These are phyloP conservation scores for Apostichopus japonicus DNA, from an alignment of 35 echinoderm and acorn worm species.

Conservation along the genomic window DNA sequence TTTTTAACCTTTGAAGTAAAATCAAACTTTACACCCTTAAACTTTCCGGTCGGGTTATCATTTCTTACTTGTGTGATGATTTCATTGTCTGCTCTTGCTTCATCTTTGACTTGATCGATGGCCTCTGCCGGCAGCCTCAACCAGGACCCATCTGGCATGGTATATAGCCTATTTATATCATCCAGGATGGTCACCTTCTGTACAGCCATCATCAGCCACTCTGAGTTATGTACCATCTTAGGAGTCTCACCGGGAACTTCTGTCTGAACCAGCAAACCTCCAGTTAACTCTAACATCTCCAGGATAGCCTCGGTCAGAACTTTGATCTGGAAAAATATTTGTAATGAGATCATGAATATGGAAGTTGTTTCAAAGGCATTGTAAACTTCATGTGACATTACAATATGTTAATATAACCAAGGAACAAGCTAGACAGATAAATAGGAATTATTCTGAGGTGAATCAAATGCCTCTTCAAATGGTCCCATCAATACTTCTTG, in stretches of 20 bases:
- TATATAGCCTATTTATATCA: slow-evolving; percentile 40
- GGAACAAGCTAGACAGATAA: no score
- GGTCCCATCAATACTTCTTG: no score
- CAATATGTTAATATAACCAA: no score
- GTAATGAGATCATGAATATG: background rate
- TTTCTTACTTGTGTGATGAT: slow-evolving; percentile 62
- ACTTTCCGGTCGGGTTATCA: no score
- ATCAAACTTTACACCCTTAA: background rate
- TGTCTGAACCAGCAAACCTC: slow-evolving; percentile 40
- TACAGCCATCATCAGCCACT: slow-evolving; percentile 37
- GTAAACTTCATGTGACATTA: no score
- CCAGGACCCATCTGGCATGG: slow-evolving; percentile 69
- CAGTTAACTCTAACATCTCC: slow-evolving; percentile 60
- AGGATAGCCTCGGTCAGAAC: slow-evolving; percentile 68
- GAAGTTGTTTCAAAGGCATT: no score
- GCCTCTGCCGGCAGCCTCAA: slow-evolving; percentile 66
- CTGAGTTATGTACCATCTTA: slow-evolving; percentile 58
- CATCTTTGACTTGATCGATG: slow-evolving; percentile 38
- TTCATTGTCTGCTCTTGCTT: slow-evolving; percentile 13
- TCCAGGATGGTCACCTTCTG: slow-evolving; percentile 50
- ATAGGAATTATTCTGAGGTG: no score
- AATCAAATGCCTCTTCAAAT: no score
- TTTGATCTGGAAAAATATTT: slow-evolving; percentile 50
- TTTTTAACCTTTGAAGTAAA: background rate
- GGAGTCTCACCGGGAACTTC: slow-evolving; percentile 68